Conservation (phyloP, 2,113 vertebrate genomes). For the Entomyzon cyanotis region DNA sequence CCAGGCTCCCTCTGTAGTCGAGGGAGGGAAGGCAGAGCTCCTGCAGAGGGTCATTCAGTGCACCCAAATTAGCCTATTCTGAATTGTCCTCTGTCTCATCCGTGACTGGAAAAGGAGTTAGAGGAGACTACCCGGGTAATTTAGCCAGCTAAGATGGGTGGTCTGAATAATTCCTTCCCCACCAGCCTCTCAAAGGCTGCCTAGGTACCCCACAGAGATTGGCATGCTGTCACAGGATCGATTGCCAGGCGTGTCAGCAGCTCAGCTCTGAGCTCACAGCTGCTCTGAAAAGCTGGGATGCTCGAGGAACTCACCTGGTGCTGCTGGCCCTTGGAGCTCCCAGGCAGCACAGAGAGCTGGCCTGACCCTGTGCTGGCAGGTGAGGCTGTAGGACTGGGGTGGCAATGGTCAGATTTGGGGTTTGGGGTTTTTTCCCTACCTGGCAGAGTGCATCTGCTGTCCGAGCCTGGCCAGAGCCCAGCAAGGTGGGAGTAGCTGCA, state of each 20-base stretch:
- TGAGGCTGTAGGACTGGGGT: neutral
- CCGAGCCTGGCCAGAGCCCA: neutral
- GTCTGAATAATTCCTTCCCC: constrained; percentile 55
- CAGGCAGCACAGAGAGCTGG: neutral
- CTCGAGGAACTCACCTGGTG: neutral
- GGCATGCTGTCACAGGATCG: neutral
- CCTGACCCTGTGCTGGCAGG: neutral
- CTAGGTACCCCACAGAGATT: constrained; percentile 52
- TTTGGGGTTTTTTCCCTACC: neutral
- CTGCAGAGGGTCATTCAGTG: constrained; percentile 57
- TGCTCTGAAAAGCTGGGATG: neutral
- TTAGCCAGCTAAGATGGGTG: constrained; percentile 60
- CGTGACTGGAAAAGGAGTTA: constrained; percentile 45
- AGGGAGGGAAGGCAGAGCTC: constrained; percentile 60
- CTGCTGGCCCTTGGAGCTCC: neutral
- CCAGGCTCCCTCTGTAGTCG: constrained; percentile 46
- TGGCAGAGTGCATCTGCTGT: neutral
- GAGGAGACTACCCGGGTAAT: constrained; percentile 37
- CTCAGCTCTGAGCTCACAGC: neutral
- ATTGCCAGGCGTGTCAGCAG: neutral
- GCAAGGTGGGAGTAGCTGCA: neutral
- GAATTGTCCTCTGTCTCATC: constrained; percentile 60
- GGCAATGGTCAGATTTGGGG: neutral
- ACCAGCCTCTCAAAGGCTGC: constrained; percentile 14
- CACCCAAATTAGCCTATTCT: constrained; percentile 52